These are phyloP conservation scores for Drosophila repleta DNA, from an alignment of 1,140 invertebrate genomes.

Conservation along the genomic window DNA sequence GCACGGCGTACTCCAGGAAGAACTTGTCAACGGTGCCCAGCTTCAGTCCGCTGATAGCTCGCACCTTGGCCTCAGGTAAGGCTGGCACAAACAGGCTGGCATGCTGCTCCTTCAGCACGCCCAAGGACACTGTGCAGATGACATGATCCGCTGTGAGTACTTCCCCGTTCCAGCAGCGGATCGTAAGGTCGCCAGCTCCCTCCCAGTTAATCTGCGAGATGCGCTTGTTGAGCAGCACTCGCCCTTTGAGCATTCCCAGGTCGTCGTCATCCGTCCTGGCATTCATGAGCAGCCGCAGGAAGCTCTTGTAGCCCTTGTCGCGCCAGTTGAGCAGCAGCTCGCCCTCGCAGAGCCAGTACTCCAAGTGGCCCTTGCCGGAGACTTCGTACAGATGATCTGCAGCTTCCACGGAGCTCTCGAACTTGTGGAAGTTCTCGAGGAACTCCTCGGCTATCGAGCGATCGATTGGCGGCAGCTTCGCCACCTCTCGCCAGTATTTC, in stretches of 20 bases:
- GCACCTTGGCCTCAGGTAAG: slow-evolving; percentile 86
- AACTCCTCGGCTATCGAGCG: slow-evolving; percentile 82
- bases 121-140: slow-evolving; percentile 88
- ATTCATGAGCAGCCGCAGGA: slow-evolving; percentile 86
- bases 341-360: slow-evolving; percentile 87
- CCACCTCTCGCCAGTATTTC: slow-evolving; percentile 73
- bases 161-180: slow-evolving; percentile 87
- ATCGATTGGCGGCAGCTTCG: slow-evolving; percentile 53
- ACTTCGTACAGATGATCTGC: slow-evolving; percentile 87
- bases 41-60: slow-evolving; percentile 87
- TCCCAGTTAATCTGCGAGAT: slow-evolving; percentile 84
- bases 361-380: slow-evolving; percentile 85
- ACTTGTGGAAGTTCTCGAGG: slow-evolving; percentile 84
- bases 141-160: slow-evolving; percentile 87
- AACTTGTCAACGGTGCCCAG: slow-evolving; percentile 91
- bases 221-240: slow-evolving; percentile 84
- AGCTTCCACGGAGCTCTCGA: slow-evolving; percentile 86
- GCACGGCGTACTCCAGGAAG: slow-evolving; percentile 87
- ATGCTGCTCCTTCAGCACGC: slow-evolving; percentile 88
- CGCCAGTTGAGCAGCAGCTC: slow-evolving; percentile 87
- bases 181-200: slow-evolving; percentile 45
- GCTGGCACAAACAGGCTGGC: slow-evolving; percentile 86
- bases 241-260: slow-evolving; percentile 65
- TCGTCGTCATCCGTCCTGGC: slow-evolving; percentile 28
- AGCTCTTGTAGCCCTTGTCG: slow-evolving; percentile 85